Conservation (phyloP, 2,888 invertebrate genomes). For the Nomada lathburiana region DNA sequence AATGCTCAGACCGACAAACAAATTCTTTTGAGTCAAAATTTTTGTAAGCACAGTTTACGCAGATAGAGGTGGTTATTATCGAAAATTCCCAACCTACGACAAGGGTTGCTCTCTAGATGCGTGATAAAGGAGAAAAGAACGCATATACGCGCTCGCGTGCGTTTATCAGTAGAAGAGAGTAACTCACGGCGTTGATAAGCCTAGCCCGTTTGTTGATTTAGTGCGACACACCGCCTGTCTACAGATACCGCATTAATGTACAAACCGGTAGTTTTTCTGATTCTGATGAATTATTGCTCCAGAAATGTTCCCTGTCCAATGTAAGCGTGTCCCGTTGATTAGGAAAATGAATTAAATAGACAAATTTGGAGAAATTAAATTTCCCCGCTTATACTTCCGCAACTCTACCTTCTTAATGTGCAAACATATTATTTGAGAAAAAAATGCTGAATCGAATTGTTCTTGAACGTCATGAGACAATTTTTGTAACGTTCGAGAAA, state of each 20-base stretch:
- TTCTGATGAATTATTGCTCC: slow-evolving; percentile 40
- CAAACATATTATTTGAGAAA: too few species aligned
- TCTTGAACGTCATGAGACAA: too few species aligned
- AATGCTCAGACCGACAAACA: not conserved
- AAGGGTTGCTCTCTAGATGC: slow-evolving; percentile 26
- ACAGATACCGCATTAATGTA: slow-evolving; percentile 45
- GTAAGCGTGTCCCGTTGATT: not conserved
- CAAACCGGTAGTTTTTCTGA: slow-evolving; percentile 46
- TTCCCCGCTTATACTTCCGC: too few species aligned
- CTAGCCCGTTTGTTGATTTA: slow-evolving; percentile 58
- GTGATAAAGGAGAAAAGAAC: slow-evolving; percentile 30
- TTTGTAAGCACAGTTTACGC: not conserved
- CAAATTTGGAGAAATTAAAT: not conserved
- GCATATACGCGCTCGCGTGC: slow-evolving; percentile 5
- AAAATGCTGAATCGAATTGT: too few species aligned
- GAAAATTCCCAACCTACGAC: slow-evolving; percentile 62
- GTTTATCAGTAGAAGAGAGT: slow-evolving; percentile 48
- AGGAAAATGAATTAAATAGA: not conserved
- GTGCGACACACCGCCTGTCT: slow-evolving; percentile 44
- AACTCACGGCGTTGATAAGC: slow-evolving; percentile 54
- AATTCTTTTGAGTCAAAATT: not conserved
- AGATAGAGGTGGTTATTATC: slow-evolving; percentile 41
- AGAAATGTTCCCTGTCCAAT: not conserved
- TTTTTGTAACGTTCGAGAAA: too few species aligned
- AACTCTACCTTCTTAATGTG: too few species aligned